Percentiles rank a stretch among this genome's conserved stretches.
Conservation (phyloP, 2,888 invertebrate genomes). For the Andricus quercusramuli region DNA sequence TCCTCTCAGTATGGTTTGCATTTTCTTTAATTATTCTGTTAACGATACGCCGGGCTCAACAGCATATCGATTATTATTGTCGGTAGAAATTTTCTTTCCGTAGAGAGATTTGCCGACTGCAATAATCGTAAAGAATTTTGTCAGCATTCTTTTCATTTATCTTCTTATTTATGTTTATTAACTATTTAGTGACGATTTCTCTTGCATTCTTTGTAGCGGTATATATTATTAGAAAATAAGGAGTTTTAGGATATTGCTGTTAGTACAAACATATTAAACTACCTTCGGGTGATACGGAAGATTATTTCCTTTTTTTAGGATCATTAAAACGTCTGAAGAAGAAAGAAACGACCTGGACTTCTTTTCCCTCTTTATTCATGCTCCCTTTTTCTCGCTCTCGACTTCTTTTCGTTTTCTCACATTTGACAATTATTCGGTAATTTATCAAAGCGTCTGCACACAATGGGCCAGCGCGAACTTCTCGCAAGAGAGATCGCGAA, state of each 20-base stretch:
- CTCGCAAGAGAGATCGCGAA: slow-evolving; percentile 65
- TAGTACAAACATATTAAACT: no score
- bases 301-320: not conserved
- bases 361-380: not conserved
- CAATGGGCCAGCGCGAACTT: slow-evolving; percentile 72
- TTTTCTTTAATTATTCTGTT: slow-evolving; percentile 43
- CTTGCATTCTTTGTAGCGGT: not conserved
- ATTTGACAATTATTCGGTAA: slow-evolving; percentile 79
- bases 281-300: not conserved
- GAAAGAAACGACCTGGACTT: not conserved
- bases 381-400: slow-evolving; percentile 49
- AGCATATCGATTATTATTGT: not conserved
- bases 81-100: not conserved
- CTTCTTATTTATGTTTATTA: not conserved
- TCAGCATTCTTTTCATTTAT: no score
- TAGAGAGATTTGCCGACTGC: no score
- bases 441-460: slow-evolving; percentile 77
- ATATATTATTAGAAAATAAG: no score
- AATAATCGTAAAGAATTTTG: no score
- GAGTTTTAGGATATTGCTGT: no score
- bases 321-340: not conserved
- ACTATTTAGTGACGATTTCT: not conserved
- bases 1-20: not conserved
- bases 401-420: slow-evolving; percentile 68
- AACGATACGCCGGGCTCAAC: not conserved